Evolutionary conservation across 2,797 vertebrate species (phyloP), one percentile per base, ranked within the genome.

Genomic region (Poeciliopsis presidionis): DNA sequence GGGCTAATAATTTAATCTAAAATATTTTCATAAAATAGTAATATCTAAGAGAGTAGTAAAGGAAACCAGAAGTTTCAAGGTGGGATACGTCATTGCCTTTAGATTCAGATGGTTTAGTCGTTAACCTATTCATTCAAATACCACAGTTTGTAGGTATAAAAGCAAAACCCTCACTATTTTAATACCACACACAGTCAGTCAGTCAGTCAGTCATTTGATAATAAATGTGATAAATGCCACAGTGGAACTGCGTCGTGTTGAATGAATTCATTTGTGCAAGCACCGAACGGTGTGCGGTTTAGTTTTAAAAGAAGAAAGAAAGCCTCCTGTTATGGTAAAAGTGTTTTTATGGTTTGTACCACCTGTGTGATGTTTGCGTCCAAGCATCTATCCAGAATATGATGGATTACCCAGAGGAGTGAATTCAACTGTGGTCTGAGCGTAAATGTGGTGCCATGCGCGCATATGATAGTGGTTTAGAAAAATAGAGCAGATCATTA

Each of bases 391-490:
- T 84, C 81, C 28, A 88, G 75, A 78, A n/a, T 77, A 79, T 88
- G 90, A 92, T 89, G 73, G 86, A 92, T 91, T 89, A 83, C 82
- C 82, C 73, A 79, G 67, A 41, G 39, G 45, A 82, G 51, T 43
- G 30, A 78, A 78, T 82, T 84, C 9, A 65, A 57, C 81, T 85
- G 86, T 85, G 92, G 88, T 87, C 74, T 83, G 71, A 73, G 73
- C 57, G 69, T 75, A 77, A 81, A 79, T 77, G 75, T 87, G 83
- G 28, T 28, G 73, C 28, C 63, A 67, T 63, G 84, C 16, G 14
- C 5, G 13, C 89, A 90, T 88, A 69, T 92, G 89, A 92, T 89
- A 86, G 84, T 81, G 87, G 83, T 92, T 93, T 88, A 59, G 83
- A 83, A 81, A 84, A 85, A 88, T 84, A 71, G 78, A 20, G 81